These are phyloP conservation scores for cat (Felis catus) DNA, from an alignment of 2,113 vertebrate genomes.

Conservation along the genomic window F.catus_Fca126_mat1.0 CM031426.1:57845501-57846000, in stretches of 20 bases:
- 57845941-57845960: fast-evolving
- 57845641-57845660: neutral
- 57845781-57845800: neutral
- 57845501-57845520: neutral
- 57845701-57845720: neutral
- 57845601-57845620: neutral
- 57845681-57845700: neutral
- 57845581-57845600: neutral
- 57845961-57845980: neutral
- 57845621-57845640: neutral
- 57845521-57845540: neutral
- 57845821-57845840: neutral
- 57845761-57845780: neutral
- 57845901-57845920: neutral
- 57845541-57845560: neutral
- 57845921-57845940: neutral
- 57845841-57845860: neutral
- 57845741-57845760: neutral
- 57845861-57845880: neutral
- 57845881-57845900: neutral
- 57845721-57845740: neutral
- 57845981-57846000: neutral
- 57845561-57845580: fast-evolving
- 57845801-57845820: neutral
- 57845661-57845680: neutral